phyloP scores from a whole-genome alignment of 1,140 invertebrate genomes.

The Amphibalanus amphitrite region DNA sequence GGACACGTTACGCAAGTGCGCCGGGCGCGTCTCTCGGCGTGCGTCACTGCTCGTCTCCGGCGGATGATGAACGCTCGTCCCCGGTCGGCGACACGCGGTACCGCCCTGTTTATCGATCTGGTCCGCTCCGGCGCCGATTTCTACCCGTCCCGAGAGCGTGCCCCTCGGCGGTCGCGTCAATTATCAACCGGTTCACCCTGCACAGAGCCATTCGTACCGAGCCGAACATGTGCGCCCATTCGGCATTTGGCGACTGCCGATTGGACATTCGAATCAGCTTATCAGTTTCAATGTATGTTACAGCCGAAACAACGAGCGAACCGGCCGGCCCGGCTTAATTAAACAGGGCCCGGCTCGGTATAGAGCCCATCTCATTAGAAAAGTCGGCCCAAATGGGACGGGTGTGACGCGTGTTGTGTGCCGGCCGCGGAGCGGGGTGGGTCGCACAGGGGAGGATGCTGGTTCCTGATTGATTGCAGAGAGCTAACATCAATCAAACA shows the following conservation, averaged over 20 bases:
- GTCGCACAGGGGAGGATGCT: no score
- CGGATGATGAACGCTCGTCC: no score
- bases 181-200: not conserved
- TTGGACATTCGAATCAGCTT: not conserved
- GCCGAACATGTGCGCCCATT: not conserved
- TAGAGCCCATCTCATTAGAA: no score
- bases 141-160: no score
- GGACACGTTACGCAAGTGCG: not conserved
- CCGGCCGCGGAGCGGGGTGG: no score
- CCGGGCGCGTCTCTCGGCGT: no score
- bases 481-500: no score
- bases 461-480: no score
- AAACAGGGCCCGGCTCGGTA: not conserved
- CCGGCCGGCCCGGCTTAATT: not conserved
- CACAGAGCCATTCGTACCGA: not conserved
- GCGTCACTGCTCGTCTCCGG: no score
- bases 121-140: not conserved
- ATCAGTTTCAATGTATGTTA: not conserved
- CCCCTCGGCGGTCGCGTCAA: not conserved
- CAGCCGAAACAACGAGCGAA: not conserved
- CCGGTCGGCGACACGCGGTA: no score
- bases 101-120: not conserved
- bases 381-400: no score
- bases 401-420: no score
- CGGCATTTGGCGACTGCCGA: not conserved